Evolutionary conservation across 2,888 invertebrate genomes (phyloP).

Genomic region (Pterostichus madidus): DNA sequence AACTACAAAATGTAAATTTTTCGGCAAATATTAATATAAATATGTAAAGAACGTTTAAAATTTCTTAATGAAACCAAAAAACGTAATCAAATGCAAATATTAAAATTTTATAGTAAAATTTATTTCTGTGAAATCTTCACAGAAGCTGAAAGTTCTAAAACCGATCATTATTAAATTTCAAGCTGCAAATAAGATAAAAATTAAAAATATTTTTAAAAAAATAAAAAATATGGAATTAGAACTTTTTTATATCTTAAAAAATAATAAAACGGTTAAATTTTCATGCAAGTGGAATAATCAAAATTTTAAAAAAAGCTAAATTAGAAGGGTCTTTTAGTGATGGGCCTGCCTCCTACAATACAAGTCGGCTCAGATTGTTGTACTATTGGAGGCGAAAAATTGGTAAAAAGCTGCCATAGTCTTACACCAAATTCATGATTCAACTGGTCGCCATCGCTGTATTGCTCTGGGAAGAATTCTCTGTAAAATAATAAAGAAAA

Average conservation of each 20-base stretch:
- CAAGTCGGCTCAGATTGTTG: constrained; percentile 37
- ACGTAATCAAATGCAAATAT: not conserved
- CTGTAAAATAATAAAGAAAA: constrained; percentile 61
- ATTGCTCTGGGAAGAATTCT: constrained; percentile 67
- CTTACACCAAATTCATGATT: constrained; percentile 27
- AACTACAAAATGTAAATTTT: constrained; percentile 6
- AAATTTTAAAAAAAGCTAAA: not conserved
- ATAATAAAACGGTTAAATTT: too few relatives aligned
- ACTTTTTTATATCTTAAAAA: too few relatives aligned
- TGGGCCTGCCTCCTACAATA: constrained; percentile 13
- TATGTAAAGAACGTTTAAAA: constrained; percentile 24
- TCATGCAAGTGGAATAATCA: constrained; percentile 1
- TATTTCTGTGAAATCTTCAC: not conserved
- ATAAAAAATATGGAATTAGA: too few relatives aligned
- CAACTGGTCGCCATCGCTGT: constrained; percentile 59
- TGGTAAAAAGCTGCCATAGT: constrained; percentile 52
- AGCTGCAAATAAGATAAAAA: too few relatives aligned
- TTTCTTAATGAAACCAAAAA: constrained; percentile 14
- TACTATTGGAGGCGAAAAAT: constrained; percentile 31
- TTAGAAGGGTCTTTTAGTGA: constrained; percentile 33
- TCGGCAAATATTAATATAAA: not conserved
- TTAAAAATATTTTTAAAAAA: too few relatives aligned
- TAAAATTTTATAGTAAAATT: constrained; percentile 15
- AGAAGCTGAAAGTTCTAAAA: too few relatives aligned
- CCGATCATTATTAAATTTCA: not conserved